A percentile compares a stretch with the other conserved stretches of the same genome.
phyloP scores from a whole-genome alignment of 64 coral and sea anemone species.

The Pocillopora damicornis region DNA sequence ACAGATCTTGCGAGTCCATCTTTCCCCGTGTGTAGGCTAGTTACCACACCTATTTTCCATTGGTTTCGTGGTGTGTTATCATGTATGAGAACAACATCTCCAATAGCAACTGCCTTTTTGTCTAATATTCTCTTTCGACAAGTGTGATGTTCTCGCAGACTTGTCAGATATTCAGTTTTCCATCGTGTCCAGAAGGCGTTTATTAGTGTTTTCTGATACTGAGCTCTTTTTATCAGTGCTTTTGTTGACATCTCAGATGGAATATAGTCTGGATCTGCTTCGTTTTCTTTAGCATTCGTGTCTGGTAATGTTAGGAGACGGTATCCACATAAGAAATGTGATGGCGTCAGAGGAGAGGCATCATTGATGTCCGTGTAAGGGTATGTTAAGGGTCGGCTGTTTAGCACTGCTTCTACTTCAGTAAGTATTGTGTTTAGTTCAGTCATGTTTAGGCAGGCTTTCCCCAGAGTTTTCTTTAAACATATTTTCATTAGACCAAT shows the following conservation, averaged over 20 bases:
- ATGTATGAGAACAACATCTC: too few relatives aligned
- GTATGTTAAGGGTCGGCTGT: slow-evolving; percentile 11
- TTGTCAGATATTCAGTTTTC: background rate
- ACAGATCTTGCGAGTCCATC: too few relatives aligned
- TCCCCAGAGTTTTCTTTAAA: slow-evolving; percentile 19
- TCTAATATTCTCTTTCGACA: background rate
- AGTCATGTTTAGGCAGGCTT: slow-evolving; percentile 5
- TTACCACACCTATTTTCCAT: too few relatives aligned
- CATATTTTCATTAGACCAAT: background rate
- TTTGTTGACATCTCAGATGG: background rate
- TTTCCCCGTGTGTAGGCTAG: too few relatives aligned
- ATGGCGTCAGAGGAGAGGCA: too few relatives aligned
- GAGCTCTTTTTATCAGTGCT: background rate
- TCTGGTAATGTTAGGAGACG: background rate
- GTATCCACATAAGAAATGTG: background rate
- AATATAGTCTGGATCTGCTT: background rate
- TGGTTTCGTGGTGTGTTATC: too few relatives aligned
- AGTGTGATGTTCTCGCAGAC: background rate
- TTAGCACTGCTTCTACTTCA: slow-evolving; percentile 42
- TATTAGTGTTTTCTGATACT: background rate
- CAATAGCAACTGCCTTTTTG: background rate
- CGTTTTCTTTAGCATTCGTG: too few relatives aligned
- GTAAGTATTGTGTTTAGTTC: slow-evolving; percentile 41
- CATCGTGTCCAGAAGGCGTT: too few relatives aligned
- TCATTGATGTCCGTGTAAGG: too few relatives aligned